A percentile compares a stretch with the other conserved stretches of the same genome.
Evolutionary conservation across 35 echinoderm and acorn worm species (phyloP).

Genomic region (Ophiothrix spiculata): DNA sequence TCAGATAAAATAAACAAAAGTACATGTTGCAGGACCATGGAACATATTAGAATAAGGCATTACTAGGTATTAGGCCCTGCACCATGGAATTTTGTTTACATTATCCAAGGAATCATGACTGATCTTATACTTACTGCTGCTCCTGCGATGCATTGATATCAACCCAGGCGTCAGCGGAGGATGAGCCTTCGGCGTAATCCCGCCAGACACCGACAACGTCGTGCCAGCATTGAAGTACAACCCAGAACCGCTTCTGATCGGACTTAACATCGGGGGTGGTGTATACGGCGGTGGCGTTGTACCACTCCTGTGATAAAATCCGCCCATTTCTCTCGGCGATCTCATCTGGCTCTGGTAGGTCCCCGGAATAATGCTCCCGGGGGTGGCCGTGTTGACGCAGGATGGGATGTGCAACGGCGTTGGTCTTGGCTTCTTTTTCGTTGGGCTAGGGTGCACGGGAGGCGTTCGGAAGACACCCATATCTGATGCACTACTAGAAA

Average conservation of each 20-base stretch:
- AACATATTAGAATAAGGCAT: too few relatives aligned
- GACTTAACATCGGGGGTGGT: slow-evolving; percentile 97
- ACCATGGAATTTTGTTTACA: too few relatives aligned
- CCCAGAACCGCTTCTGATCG: slow-evolving; percentile 91
- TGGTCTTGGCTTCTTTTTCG: slow-evolving; percentile 77
- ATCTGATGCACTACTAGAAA: neutral
- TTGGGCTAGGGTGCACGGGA: slow-evolving; percentile 53
- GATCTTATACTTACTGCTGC: too few relatives aligned
- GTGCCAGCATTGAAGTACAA: slow-evolving; percentile 88
- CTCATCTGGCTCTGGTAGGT: slow-evolving; percentile 98
- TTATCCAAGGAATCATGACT: too few relatives aligned
- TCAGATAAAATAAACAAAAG: too few relatives aligned
- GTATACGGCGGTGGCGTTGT: slow-evolving; percentile 96
- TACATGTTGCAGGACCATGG: too few relatives aligned
- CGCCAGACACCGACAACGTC: slow-evolving; percentile 6
- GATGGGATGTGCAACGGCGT: slow-evolving; percentile 86
- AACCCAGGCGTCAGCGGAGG: slow-evolving; percentile 81
- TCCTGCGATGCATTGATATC: slow-evolving; percentile 86
- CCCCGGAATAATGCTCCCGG: slow-evolving; percentile 66
- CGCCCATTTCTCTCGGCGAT: slow-evolving; percentile 85
- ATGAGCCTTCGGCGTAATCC: slow-evolving; percentile 48
- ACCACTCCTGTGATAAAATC: slow-evolving; percentile 32
- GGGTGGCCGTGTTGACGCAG: slow-evolving; percentile 71
- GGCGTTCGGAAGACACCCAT: slow-evolving; percentile 63
- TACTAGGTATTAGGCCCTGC: too few relatives aligned